These are phyloP conservation scores for Podargus strigoides DNA, from an alignment of 2,797 vertebrate genomes.

Conservation along the genomic window DNA sequence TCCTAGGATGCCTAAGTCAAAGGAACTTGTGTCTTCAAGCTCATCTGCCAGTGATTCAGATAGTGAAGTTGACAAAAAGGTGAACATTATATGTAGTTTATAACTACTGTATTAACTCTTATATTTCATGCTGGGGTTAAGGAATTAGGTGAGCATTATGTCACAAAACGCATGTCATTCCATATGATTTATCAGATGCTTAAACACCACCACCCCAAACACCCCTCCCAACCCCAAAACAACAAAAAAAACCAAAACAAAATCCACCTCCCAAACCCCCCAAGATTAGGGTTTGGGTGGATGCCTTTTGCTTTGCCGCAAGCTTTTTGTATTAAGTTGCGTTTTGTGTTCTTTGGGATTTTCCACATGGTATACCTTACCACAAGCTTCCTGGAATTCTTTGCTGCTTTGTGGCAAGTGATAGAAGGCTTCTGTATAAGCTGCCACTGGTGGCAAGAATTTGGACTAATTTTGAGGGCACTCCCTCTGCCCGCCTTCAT, in stretches of 20 bases:
- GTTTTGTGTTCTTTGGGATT: background rate
- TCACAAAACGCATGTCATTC: background rate
- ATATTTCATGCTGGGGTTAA: background rate
- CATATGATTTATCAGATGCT: background rate
- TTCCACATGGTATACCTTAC: background rate
- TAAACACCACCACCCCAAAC: background rate
- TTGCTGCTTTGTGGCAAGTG: background rate
- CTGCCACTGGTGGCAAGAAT: background rate
- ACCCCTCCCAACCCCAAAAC: background rate
- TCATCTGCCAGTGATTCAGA: conserved; percentile 91
- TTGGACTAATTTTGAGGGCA: background rate
- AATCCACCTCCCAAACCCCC: background rate
- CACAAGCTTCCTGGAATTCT: background rate
- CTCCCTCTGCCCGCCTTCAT: fast-evolving
- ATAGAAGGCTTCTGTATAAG: background rate
- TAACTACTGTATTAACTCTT: background rate
- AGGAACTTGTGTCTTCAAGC: conserved; percentile 91
- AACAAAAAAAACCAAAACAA: background rate
- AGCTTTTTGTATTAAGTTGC: background rate
- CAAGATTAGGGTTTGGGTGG: background rate
- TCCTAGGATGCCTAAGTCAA: conserved; percentile 93
- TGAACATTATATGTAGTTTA: conserved; percentile 46
- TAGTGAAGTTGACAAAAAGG: conserved; percentile 92
- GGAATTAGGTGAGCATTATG: background rate
- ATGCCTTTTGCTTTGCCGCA: background rate